Evolutionary conservation across 2,113 vertebrate genomes (phyloP).

Genomic region (Gymnobelideus leadbeateri): DNA sequence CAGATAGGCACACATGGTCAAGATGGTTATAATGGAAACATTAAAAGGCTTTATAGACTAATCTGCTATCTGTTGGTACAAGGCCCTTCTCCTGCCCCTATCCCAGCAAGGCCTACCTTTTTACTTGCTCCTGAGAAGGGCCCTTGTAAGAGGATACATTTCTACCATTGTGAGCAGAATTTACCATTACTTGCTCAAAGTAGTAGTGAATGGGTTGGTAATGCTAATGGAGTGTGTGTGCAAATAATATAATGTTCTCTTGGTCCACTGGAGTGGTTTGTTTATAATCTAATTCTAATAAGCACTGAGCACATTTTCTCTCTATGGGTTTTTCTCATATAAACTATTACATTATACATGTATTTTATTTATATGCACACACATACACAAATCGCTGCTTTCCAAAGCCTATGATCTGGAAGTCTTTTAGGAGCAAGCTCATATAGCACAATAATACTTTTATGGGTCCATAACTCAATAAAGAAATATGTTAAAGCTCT

Average conservation of each 20-base stretch:
- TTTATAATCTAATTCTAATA: slow-evolving; percentile 70
- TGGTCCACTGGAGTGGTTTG: slow-evolving; percentile 64
- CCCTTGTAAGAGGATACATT: slow-evolving; percentile 67
- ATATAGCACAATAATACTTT: slow-evolving; percentile 63
- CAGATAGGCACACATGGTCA: slow-evolving; percentile 88
- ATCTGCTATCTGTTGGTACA: slow-evolving; percentile 74
- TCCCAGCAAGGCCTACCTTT: slow-evolving; percentile 59
- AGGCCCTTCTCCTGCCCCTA: slow-evolving; percentile 20
- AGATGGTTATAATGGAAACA: slow-evolving; percentile 83
- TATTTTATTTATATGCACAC: slow-evolving; percentile 46
- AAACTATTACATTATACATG: slow-evolving; percentile 47
- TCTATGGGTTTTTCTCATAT: slow-evolving; percentile 67
- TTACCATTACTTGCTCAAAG: slow-evolving; percentile 57
- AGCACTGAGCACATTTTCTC: slow-evolving; percentile 56
- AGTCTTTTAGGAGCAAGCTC: slow-evolving; percentile 35
- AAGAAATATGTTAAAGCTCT: slow-evolving; percentile 49
- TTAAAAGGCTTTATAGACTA: slow-evolving; percentile 81
- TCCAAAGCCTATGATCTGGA: slow-evolving; percentile 62
- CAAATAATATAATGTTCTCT: slow-evolving; percentile 27
- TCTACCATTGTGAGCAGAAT: slow-evolving; percentile 56
- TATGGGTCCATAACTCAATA: slow-evolving; percentile 57
- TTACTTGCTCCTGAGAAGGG: slow-evolving; percentile 68
- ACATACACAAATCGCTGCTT: slow-evolving; percentile 56
- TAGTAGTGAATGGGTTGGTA: slow-evolving; percentile 58
- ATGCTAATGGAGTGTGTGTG: slow-evolving; percentile 49